Evolutionary conservation across 2,888 invertebrate species (phyloP).

Genomic region (Digitonthophagus gazella): DNA sequence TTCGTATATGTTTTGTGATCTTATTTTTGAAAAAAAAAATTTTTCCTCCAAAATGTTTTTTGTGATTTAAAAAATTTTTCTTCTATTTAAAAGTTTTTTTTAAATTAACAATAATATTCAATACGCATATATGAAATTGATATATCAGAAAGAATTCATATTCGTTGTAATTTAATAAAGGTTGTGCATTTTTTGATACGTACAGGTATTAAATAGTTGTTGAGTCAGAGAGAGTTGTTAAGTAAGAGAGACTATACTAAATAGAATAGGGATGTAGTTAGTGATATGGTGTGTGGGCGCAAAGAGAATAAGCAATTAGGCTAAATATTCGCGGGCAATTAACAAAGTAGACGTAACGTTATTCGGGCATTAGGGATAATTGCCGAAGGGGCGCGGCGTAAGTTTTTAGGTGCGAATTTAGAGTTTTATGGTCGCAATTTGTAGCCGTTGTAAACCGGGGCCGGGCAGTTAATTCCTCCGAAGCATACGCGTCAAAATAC

Average conservation of each 20-base stretch:
- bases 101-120: too few species aligned
- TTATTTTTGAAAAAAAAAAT: too few species aligned
- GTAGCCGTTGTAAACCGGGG: conserved; percentile 15
- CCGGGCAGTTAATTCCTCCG: conserved; percentile 6
- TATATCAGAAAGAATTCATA: too few species aligned
- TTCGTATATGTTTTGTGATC: too few species aligned
- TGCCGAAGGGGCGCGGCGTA: neutral
- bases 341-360: neutral
- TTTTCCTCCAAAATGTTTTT: too few species aligned
- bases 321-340: neutral
- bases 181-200: too few species aligned
- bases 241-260: neutral
- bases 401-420: conserved; percentile 11
- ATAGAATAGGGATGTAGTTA: neutral
- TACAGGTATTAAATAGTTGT: too few species aligned
- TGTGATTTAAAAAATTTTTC: too few species aligned
- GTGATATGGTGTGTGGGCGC: neutral
- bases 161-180: too few species aligned
- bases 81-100: too few species aligned
- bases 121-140: too few species aligned
- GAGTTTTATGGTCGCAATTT: conserved; percentile 11
- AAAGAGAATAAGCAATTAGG: neutral
- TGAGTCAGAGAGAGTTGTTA: too few species aligned
- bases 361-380: neutral
- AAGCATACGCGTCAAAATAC: conserved; percentile 16